phyloP scores from a whole-genome alignment of 2,113 vertebrate genomes.

The Cisticola juncidis region DNA sequence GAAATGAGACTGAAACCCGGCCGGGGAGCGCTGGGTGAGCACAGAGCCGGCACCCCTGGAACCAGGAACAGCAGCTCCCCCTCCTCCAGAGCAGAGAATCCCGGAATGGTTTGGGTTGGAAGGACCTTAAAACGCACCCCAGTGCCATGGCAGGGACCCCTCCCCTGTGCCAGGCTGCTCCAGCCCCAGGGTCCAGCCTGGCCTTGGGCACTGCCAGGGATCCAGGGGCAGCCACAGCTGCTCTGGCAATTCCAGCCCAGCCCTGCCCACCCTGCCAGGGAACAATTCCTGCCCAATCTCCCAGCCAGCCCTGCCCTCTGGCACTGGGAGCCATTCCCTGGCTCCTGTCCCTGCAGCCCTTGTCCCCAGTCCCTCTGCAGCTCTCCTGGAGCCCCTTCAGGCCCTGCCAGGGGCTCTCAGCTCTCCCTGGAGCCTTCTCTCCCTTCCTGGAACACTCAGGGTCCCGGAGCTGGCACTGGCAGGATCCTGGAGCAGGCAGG shows the following conservation, averaged over 20 bases:
- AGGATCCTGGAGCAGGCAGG: neutral
- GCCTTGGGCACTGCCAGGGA: neutral
- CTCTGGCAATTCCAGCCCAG: neutral
- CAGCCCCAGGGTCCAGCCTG: neutral
- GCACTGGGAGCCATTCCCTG: neutral
- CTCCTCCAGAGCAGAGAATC: neutral
- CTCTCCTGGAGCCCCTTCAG: neutral
- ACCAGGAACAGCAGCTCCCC: neutral
- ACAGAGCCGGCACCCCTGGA: neutral
- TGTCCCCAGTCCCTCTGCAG: neutral
- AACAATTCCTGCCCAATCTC: neutral
- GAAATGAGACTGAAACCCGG: neutral
- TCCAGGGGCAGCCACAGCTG: neutral
- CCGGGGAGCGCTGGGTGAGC: accelerated
- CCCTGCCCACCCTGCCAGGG: neutral
- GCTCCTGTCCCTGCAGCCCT: accelerated
- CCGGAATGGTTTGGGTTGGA: too few species aligned
- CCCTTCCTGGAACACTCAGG: neutral
- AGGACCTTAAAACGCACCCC: neutral
- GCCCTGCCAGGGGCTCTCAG: neutral
- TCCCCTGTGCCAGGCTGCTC: neutral
- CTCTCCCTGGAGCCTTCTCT: neutral
- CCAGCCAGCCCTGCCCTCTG: neutral
- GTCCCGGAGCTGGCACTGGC: neutral
- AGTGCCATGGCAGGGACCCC: accelerated